Percentiles rank a stretch among this genome's conserved stretches.
Conservation (phyloP, 2,113 vertebrate species). For the Anhinga rufa region DNA sequence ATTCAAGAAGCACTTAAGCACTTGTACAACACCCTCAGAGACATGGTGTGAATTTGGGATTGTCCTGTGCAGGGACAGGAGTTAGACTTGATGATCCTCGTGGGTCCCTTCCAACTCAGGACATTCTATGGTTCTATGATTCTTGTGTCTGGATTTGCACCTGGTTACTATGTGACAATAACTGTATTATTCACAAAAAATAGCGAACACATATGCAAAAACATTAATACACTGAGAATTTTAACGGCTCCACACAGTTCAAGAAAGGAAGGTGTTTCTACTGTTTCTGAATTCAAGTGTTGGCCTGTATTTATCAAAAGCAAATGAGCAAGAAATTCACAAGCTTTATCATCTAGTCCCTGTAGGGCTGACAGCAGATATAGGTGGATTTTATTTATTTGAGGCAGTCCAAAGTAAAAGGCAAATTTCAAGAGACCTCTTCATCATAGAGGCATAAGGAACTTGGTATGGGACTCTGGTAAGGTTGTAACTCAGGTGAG, state of each 20-base stretch:
- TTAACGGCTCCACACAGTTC: not conserved
- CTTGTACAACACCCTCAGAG: no score
- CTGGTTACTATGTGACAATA: not conserved
- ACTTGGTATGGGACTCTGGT: accelerated
- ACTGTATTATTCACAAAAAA: not conserved
- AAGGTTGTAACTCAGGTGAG: not conserved
- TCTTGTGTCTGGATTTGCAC: not conserved
- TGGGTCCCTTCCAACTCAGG: no score
- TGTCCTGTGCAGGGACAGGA: no score
- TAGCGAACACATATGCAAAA: not conserved
- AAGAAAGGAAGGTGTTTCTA: not conserved
- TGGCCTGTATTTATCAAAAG: not conserved
- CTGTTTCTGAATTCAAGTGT: not conserved
- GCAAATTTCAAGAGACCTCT: not conserved
- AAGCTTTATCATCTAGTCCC: not conserved
- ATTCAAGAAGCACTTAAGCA: no score
- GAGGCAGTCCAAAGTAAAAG: not conserved
- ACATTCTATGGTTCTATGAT: no score
- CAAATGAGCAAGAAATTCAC: not conserved
- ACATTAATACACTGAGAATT: not conserved
- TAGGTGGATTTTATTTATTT: not conserved
- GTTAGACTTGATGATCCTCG: no score
- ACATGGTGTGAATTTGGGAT: no score
- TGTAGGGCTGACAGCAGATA: not conserved
- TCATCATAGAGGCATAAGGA: not conserved